Base-by-base conservation (phyloP, 2,888 invertebrate species). In the Adela reaumurella region DNA sequence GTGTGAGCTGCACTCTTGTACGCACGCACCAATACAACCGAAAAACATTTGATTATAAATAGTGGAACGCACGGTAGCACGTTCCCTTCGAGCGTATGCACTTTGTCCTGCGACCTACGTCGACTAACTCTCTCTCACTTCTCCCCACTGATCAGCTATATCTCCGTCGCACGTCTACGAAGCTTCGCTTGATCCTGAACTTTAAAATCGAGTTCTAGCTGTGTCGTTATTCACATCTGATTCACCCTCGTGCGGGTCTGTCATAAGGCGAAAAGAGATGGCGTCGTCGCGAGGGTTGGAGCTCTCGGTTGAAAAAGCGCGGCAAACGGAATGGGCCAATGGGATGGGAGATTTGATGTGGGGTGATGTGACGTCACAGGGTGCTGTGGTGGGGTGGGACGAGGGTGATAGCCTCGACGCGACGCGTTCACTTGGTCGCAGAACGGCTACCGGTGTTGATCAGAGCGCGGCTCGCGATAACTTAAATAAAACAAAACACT, bases 61-160 rank as follows among this genome's bases (percentile, higher is more conserved):
- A 76, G 76, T 74, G 65, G 69, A 76, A 73, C 76, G 73, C 76
- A 76, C 78, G 69, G 78, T 76, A 77, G 77, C 77, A 73, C 71
- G 74, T 70, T 76, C 74, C 74, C 74, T 77, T 77, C 71, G 71
- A 68, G 72, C 71, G 74, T 66, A 57, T 69, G 70, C 65, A 67
- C 71, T 65, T 70, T 70, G 70, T 72, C 70, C 70, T 72, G 64
- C 71, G 64, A 68, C 64, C 47, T 49, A 51, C 49, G 64, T 68
- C 63, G 66, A 65, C 54, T 62, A 55, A 59, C 57, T 73, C 65
- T 14, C 58, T 45, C 70, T 52, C 49, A 44, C 45, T 49, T 49
- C 17, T 47, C n/a, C n/a, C n/a, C n/a, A n/a, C n/a, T n/a, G n/a
- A n/a, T n/a, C n/a, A 43, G 35, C 35, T 46, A 62, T 69, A 54